A percentile compares a stretch with the other conserved stretches of the same genome.
Evolutionary conservation across 1,140 invertebrate genomes (phyloP).

Genomic region (Ceratoteleas bidentatus): DNA sequence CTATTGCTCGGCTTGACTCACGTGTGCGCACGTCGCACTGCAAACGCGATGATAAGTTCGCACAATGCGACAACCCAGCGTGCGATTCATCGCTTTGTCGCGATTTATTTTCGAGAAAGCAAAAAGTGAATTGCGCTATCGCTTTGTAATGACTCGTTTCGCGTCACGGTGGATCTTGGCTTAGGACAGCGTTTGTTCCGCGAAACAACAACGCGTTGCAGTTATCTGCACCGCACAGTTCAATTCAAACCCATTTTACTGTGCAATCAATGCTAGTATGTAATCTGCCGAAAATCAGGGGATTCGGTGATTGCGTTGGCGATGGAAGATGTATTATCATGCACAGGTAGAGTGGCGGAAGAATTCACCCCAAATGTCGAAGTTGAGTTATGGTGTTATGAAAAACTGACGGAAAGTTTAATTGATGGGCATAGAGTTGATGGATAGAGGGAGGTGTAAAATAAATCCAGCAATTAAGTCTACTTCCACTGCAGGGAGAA

Average conservation of each 20-base stretch:
- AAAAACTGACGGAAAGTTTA: not conserved
- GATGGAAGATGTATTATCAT: too few relatives aligned
- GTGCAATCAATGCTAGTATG: too few relatives aligned
- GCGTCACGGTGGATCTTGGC: not conserved
- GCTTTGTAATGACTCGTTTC: conserved; percentile 27
- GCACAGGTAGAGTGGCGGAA: too few relatives aligned
- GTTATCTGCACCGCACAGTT: not conserved
- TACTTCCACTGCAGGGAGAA: not conserved
- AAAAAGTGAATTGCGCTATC: conserved; percentile 5
- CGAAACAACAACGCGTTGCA: too few relatives aligned
- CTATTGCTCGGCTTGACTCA: conserved; percentile 28
- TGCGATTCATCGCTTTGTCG: conserved; percentile 30
- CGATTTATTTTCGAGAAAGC: conserved; percentile 27
- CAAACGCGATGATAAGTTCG: conserved; percentile 47
- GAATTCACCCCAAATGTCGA: too few relatives aligned
- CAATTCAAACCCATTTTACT: too few relatives aligned
- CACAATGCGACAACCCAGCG: conserved; percentile 36
- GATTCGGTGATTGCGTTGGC: too few relatives aligned
- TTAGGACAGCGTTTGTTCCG: not conserved
- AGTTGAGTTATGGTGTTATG: not conserved
- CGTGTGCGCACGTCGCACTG: conserved; percentile 36
- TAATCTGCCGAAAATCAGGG: too few relatives aligned
- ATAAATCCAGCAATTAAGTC: conserved; percentile 1
- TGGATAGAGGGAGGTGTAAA: too few relatives aligned
- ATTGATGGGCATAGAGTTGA: not conserved